Base-by-base conservation (phyloP, 2,113 vertebrate species). In the Chinchilla lanigera region DNA sequence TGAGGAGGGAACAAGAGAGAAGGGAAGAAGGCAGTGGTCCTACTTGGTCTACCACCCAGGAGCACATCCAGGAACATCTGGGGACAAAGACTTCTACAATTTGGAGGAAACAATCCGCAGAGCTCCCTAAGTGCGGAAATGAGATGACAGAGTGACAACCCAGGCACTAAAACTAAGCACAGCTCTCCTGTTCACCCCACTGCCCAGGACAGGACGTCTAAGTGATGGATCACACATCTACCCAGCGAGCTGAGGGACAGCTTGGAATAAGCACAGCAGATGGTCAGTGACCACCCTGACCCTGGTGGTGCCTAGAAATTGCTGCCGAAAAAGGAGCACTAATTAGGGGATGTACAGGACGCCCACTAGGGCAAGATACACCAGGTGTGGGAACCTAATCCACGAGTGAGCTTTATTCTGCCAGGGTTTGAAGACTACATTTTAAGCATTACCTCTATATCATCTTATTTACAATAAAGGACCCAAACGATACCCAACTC, bases 141-240 rank as follows among this genome's bases (percentile, higher is more conserved):
- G 80, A 63, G 13, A 61, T 2, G 47, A 38, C 14, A 60, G 0
- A 61, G 12, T 22, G 22, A n/a, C n/a, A n/a, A n/a, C n/a, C n/a
- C n/a, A n/a, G n/a, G n/a, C n/a, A n/a, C n/a, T n/a, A n/a, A n/a
- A n/a, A n/a, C n/a, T n/a, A n/a, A n/a, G n/a, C n/a, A n/a, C 9
- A 33, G 87, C 26, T 41, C 41, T 5, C 33, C 50, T 71, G 12
- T 0, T n/a, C 2, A 30, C 20, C 16, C 30, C 33, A 19, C 16
- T 35, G 33, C 24, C 47, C 83, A 4, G 1, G 24, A 67, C 7
- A 65, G 22, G 10, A 38, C 0, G 0, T 6, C 22, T 26, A 10
- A 10, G 33, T 22, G 63, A 30, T 61, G 41, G 73, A 6, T 77
- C 14, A 2, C 17, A 67, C 8, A 11, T 33, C 38, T 0, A 41